These are phyloP conservation scores for Pseudonaja textilis DNA, from an alignment of 2,113 vertebrate species.

Conservation along the genomic window DNA sequence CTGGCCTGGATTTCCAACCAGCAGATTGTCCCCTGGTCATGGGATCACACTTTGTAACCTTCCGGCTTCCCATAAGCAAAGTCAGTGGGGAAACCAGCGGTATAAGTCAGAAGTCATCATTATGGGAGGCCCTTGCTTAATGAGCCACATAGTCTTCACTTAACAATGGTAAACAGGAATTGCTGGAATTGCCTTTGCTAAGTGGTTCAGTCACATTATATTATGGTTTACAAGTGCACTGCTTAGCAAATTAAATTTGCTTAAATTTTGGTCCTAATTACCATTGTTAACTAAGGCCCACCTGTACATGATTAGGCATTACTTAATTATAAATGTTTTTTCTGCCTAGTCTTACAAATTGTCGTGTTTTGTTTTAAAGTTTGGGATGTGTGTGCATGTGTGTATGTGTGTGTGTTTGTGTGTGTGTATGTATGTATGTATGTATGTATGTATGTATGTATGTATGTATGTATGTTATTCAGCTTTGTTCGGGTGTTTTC, in stretches of 20 bases:
- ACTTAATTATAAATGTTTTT: neutral
- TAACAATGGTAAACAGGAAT: neutral
- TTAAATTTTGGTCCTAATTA: neutral
- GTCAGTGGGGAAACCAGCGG: neutral
- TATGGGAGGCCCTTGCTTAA: neutral
- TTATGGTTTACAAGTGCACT: neutral
- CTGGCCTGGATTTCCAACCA: neutral
- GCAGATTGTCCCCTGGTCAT: neutral
- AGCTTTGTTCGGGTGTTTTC: too few relatives aligned
- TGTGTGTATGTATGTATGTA: too few relatives aligned
- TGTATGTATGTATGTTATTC: too few relatives aligned
- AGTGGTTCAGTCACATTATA: neutral
- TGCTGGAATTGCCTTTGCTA: neutral
- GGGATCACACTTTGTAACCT: neutral
- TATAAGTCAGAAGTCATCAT: neutral
- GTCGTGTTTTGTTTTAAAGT: neutral
- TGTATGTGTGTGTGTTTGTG: too few relatives aligned
- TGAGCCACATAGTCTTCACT: neutral
- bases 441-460: too few relatives aligned
- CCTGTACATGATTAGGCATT: neutral
- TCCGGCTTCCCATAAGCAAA: neutral
- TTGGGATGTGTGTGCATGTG: too few relatives aligned
- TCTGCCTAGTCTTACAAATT: neutral
- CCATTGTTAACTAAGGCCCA: neutral
- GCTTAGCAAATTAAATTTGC: too few relatives aligned